Base-by-base conservation (phyloP, 2,888 invertebrate genomes). In the Hydroisotoma schaefferi region DNA sequence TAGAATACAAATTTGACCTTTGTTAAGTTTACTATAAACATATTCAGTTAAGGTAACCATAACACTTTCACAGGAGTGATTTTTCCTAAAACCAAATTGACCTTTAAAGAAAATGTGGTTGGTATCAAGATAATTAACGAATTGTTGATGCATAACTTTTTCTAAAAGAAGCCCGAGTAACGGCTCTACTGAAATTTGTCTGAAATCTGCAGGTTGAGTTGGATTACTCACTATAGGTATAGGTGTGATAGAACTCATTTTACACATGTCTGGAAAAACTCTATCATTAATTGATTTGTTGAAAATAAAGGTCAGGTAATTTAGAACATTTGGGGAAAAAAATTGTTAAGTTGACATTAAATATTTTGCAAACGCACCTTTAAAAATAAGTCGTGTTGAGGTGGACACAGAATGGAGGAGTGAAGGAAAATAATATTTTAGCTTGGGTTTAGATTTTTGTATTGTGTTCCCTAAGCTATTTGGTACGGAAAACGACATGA, bases 51-150 rank as follows among this genome's bases (percentile, higher is more conserved):
- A 6, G 1, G 55, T 43, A 15, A 59, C 22, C n/a, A 59, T 33
- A 2, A 59, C 63, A 33, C 43, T 55, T 27, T 52, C 49, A 20
- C 59, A 59, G 2, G 46, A 56, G 25, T 47, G 33, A 15, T 27
- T 4, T 2, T 27, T 26, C 15, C 63, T 6, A 33, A 63, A 63
- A 12, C 60, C 63, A 40, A 61, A 61, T 59, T 61, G 61, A 2
- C 46, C 15, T 15, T 52, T 38, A n/a, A 25, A 29, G 12, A 63
- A 25, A 2, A 63, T 28, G 10, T 63, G 51, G 29, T 63, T 63
- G 1, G 29, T 1, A 2, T 62, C 52, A 12, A 59, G 25, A 20
- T 61, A 57, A 6, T 40, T 25, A 12, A 18, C 18, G 2, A 63
- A 25, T 49, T 59, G 59, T 1, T 4, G 4, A 12, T 55, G 38